phyloP scores from a whole-genome alignment of 2,797 vertebrate species.

The Chloroceryle inda region DNA sequence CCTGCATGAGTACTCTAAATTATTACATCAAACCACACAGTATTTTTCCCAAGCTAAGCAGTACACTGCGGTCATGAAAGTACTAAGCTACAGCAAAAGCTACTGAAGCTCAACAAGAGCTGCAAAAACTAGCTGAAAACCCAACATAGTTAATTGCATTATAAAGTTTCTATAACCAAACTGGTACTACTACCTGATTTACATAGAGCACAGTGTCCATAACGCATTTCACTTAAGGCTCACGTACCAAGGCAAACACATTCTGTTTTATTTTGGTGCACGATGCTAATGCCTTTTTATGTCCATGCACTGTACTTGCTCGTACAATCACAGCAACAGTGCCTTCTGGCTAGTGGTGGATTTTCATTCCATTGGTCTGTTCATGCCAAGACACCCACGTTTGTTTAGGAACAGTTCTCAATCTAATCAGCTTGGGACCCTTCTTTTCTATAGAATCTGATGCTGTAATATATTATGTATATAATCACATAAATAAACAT shows the following conservation, averaged over 20 bases:
- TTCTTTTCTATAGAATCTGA: background rate
- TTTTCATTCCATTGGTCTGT: background rate
- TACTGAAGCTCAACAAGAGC: background rate
- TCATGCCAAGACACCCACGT: background rate
- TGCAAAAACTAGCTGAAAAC: background rate
- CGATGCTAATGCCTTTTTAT: background rate
- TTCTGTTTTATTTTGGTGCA: background rate
- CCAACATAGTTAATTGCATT: background rate
- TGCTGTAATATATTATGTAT: background rate
- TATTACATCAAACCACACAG: background rate
- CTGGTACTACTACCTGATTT: background rate
- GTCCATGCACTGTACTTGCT: accelerated
- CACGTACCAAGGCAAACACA: background rate
- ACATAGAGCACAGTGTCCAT: background rate
- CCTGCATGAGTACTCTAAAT: background rate
- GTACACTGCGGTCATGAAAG: background rate
- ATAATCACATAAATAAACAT: background rate
- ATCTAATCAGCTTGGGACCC: background rate
- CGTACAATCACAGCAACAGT: background rate
- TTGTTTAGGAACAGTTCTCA: background rate
- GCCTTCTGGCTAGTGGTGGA: background rate
- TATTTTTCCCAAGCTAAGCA: background rate
- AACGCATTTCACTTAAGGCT: background rate
- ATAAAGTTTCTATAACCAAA: background rate
- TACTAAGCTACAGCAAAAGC: background rate